phyloP scores from a whole-genome alignment of 2,113 vertebrate species.

The Elgaria multicarinata region DNA sequence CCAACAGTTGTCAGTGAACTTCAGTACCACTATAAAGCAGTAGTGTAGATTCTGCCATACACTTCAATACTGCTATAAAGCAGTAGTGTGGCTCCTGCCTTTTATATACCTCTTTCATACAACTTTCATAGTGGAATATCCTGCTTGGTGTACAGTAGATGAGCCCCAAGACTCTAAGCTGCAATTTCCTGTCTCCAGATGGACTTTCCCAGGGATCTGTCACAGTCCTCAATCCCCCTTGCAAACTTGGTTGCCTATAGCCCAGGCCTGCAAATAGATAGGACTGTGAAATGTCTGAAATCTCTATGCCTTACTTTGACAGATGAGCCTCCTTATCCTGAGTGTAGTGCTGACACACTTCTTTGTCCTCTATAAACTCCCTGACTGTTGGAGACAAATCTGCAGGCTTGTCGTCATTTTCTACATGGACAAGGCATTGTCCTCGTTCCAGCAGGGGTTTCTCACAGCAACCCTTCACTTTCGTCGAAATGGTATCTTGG shows the following conservation, averaged over 20 bases:
- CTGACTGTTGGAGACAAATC: slow-evolving; percentile 35
- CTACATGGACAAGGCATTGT: slow-evolving; percentile 36
- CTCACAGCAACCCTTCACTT: slow-evolving; percentile 59
- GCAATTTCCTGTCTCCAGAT: neutral
- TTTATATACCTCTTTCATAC: no score
- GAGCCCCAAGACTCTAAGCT: neutral
- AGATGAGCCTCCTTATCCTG: slow-evolving; percentile 33
- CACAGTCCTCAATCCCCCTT: neutral
- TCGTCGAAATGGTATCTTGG: slow-evolving; percentile 58
- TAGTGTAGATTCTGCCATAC: no score
- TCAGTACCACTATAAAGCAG: no score
- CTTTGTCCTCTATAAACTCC: slow-evolving; percentile 44
- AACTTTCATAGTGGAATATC: no score
- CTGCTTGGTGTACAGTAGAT: no score
- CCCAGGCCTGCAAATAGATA: neutral
- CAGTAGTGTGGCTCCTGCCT: no score
- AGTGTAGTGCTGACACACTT: slow-evolving; percentile 54
- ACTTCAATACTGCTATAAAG: no score
- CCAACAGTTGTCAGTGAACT: no score
- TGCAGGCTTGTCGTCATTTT: slow-evolving; percentile 50
- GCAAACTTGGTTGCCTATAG: neutral
- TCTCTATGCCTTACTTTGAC: slow-evolving; percentile 49
- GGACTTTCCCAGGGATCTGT: neutral
- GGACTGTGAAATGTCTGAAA: slow-evolving; percentile 3
- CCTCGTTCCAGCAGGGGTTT: slow-evolving; percentile 28